Percentiles rank a stretch among this genome's conserved stretches.
Conservation (phyloP, 2,888 invertebrate species). For the Ypsolopha sequella region DNA sequence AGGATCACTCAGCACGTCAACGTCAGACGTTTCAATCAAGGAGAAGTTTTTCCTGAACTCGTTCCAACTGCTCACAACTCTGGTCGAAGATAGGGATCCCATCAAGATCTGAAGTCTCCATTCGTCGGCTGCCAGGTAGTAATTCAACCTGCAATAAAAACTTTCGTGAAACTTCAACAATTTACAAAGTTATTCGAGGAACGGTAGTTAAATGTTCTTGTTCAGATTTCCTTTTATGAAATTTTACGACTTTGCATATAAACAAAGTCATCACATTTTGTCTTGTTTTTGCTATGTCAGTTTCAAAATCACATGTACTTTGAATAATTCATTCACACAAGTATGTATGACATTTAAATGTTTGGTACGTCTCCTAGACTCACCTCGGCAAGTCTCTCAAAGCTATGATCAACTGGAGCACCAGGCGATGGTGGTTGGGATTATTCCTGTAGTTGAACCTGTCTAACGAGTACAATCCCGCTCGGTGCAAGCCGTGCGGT, state of each 20-base stretch:
- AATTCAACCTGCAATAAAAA: constrained; percentile 51
- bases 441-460: constrained; percentile 41
- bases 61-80: constrained; percentile 57
- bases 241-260: too few species aligned
- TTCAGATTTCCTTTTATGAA: too few species aligned
- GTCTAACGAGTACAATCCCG: constrained; percentile 53
- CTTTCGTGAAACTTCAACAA: neutral
- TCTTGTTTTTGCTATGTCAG: too few species aligned
- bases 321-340: too few species aligned
- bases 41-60: constrained; percentile 60
- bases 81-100: constrained; percentile 38
- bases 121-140: constrained; percentile 66
- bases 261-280: too few species aligned
- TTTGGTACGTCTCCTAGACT: constrained; percentile 14
- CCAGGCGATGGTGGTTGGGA: constrained; percentile 52
- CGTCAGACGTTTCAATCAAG: constrained; percentile 49
- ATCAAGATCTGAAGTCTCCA: constrained; percentile 63
- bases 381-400: constrained; percentile 67
- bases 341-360: too few species aligned
- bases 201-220: too few species aligned
- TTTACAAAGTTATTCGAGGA: too few species aligned
- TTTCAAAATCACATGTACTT: too few species aligned
- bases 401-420: constrained; percentile 63
- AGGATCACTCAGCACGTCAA: constrained; percentile 63
- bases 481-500: constrained; percentile 55